phyloP scores from a whole-genome alignment of 2,888 invertebrate species.

The Andrena camellia region DNA sequence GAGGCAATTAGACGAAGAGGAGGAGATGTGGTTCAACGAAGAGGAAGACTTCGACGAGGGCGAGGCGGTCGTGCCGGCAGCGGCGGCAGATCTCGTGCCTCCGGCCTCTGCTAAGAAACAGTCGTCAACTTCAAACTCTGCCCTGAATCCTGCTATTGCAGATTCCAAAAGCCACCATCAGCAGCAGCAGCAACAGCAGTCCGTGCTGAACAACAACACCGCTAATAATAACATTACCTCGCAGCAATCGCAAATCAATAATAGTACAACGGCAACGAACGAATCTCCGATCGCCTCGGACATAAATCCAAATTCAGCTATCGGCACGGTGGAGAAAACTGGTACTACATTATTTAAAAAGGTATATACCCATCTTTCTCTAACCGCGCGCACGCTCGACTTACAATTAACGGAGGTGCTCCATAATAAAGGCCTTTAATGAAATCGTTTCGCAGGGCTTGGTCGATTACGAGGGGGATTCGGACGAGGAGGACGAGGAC shows the following conservation, averaged over 20 bases:
- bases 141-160: constrained; percentile 76
- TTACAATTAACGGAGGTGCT: background rate
- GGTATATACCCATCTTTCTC: constrained; percentile 68
- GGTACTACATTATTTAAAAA: constrained; percentile 86
- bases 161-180: constrained; percentile 82
- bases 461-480: constrained; percentile 99
- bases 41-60: constrained; percentile 97
- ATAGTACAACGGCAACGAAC: constrained; percentile 77
- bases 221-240: constrained; percentile 85
- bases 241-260: constrained; percentile 81
- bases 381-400: background rate
- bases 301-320: constrained; percentile 78
- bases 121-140: constrained; percentile 79
- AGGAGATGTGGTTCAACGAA: constrained; percentile 99
- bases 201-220: constrained; percentile 82
- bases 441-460: constrained; percentile 88
- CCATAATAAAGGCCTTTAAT: background rate
- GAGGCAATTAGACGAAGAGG: constrained; percentile 97
- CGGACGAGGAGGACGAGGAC: constrained; percentile 96
- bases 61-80: constrained; percentile 86
- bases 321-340: constrained; percentile 84
- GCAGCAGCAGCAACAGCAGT: constrained; percentile 80
- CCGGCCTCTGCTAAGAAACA: constrained; percentile 83
- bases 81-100: constrained; percentile 83
- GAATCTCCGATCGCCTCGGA: constrained; percentile 80